phyloP scores from a whole-genome alignment of 2,113 vertebrate genomes.

The Dipodomys ordii region DNA sequence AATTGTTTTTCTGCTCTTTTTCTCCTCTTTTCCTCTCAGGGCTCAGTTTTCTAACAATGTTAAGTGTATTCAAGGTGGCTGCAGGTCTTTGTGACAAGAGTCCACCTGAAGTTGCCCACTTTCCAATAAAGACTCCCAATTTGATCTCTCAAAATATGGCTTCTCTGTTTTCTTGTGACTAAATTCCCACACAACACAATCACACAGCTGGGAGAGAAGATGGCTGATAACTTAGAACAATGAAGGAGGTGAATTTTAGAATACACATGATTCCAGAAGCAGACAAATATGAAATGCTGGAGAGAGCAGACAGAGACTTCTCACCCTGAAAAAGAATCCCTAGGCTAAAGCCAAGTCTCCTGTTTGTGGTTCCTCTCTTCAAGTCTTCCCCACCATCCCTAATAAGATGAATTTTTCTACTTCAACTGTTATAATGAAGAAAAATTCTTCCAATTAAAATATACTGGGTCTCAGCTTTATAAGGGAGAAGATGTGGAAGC shows the following conservation, averaged over 20 bases:
- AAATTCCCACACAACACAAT: neutral
- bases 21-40: no score
- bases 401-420: neutral
- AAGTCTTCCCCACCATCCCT: neutral
- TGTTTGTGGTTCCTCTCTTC: neutral
- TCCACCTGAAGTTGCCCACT: no score
- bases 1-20: no score
- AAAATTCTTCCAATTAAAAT: constrained; percentile 30
- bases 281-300: neutral
- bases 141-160: no score
- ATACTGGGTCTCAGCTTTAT: neutral
- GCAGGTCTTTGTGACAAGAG: no score
- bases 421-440: neutral
- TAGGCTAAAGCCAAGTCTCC: neutral
- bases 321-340: neutral
- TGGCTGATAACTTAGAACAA: neutral
- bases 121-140: no score
- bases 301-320: neutral
- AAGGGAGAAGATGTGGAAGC: constrained; percentile 1
- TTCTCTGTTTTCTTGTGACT: no score
- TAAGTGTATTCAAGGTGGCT: no score
- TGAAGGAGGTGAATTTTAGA: neutral
- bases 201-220: neutral
- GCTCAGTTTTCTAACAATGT: no score
- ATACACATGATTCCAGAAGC: neutral